phyloP scores from a whole-genome alignment of 2,888 invertebrate genomes.

The Ramazzottius varieornatus region DNA sequence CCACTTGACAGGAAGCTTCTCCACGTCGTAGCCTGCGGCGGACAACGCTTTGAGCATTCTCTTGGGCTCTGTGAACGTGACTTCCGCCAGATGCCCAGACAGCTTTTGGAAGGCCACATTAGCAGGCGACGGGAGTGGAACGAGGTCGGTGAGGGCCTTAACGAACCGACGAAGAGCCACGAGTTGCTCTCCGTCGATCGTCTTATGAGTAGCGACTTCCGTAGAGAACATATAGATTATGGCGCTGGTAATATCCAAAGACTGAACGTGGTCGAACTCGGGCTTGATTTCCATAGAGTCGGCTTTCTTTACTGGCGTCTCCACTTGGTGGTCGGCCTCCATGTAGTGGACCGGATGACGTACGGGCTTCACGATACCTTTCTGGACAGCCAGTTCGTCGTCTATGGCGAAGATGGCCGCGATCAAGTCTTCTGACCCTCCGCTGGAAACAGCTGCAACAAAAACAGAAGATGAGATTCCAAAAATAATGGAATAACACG shows the following conservation, averaged over 20 bases:
- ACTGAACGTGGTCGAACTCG: neutral
- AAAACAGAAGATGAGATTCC: no score
- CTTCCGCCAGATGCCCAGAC: neutral
- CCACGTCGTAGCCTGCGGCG: neutral
- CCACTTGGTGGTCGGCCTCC: neutral
- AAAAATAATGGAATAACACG: no score
- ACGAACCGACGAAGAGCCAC: neutral
- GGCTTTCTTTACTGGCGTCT: no score
- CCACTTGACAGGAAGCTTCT: slow-evolving; percentile 27
- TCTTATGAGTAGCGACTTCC: neutral
- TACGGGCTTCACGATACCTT: neutral
- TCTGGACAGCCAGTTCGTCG: neutral
- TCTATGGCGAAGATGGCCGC: neutral
- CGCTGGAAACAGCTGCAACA: neutral
- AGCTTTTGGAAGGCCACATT: neutral
- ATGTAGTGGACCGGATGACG: neutral
- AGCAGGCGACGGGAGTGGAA: neutral
- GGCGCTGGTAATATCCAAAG: neutral
- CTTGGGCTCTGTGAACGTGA: neutral
- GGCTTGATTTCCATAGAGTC: no score
- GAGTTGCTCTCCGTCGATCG: neutral
- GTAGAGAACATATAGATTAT: neutral
- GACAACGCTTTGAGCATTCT: neutral
- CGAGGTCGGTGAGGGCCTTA: neutral
- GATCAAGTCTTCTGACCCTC: neutral